Conservation (phyloP, 1,140 invertebrate genomes). For the Holcopasites calliopsidis region DNA sequence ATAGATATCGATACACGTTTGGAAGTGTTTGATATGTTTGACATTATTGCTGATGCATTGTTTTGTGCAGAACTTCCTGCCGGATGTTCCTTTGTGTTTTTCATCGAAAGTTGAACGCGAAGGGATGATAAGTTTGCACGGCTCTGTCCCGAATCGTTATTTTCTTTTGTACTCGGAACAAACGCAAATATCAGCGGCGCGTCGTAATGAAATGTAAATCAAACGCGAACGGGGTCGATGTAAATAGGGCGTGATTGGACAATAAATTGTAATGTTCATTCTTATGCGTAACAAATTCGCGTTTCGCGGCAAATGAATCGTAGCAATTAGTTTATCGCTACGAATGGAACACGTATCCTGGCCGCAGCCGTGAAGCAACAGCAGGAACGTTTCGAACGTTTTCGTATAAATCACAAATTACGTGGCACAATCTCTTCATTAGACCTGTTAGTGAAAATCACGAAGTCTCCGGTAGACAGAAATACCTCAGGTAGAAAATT, state of each 20-base stretch:
- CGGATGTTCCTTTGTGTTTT: too few relatives aligned
- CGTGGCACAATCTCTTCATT: too few relatives aligned
- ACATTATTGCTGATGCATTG: too few relatives aligned
- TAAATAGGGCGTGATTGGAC: constrained; percentile 34
- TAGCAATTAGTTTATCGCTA: constrained; percentile 35
- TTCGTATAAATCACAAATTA: neutral
- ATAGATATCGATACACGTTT: too few relatives aligned
- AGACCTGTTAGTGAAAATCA: too few relatives aligned
- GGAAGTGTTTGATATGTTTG: too few relatives aligned
- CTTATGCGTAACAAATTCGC: constrained; percentile 36
- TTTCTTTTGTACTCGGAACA: neutral
- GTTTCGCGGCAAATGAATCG: constrained; percentile 30
- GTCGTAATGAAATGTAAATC: constrained; percentile 49
- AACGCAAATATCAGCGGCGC: neutral
- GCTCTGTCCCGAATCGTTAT: neutral
- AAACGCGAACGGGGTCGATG: constrained; percentile 33
- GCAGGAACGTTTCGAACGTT: neutral
- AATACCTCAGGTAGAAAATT: too few relatives aligned
- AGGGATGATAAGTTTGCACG: neutral
- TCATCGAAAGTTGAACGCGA: neutral
- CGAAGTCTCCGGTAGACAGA: too few relatives aligned
- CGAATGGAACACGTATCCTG: neutral
- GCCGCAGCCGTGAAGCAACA: neutral
- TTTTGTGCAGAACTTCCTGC: too few relatives aligned
- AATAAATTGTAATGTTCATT: constrained; percentile 44